phyloP scores from a whole-genome alignment of 2,113 vertebrate genomes.

The Erpornis zantholeuca region DNA sequence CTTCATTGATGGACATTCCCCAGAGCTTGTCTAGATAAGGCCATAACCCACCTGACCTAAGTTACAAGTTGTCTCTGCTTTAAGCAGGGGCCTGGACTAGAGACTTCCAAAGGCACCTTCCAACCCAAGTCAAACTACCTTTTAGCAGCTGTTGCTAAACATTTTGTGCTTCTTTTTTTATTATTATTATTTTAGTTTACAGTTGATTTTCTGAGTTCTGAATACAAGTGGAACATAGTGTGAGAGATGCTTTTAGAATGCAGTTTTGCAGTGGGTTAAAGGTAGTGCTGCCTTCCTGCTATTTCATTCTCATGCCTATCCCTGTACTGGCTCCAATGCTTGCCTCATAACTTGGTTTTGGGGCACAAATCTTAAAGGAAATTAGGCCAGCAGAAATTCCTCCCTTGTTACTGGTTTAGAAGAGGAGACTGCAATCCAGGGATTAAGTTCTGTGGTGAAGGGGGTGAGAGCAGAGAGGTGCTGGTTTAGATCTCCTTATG shows the following conservation, averaged over 20 bases:
- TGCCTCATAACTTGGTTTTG: not conserved
- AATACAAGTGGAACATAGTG: not conserved
- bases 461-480: not conserved
- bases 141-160: not conserved
- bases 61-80: not conserved
- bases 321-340: not conserved
- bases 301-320: not conserved
- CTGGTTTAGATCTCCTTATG: not conserved
- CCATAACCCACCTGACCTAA: not conserved
- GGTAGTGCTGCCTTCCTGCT: not conserved
- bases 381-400: not conserved
- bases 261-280: not conserved
- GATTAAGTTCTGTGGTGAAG: not conserved
- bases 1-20: not conserved
- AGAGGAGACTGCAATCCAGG: not conserved
- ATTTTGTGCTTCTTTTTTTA: not conserved
- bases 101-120: not conserved
- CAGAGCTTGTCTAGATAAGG: not conserved
- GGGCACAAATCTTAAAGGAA: not conserved
- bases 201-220: not conserved
- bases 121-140: not conserved
- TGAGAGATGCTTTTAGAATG: not conserved
- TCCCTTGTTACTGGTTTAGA: not conserved
- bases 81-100: not conserved
- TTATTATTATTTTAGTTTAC: not conserved